Base-by-base conservation (phyloP, 2,797 vertebrate species). In the Rhynchotus rufescens region DNA sequence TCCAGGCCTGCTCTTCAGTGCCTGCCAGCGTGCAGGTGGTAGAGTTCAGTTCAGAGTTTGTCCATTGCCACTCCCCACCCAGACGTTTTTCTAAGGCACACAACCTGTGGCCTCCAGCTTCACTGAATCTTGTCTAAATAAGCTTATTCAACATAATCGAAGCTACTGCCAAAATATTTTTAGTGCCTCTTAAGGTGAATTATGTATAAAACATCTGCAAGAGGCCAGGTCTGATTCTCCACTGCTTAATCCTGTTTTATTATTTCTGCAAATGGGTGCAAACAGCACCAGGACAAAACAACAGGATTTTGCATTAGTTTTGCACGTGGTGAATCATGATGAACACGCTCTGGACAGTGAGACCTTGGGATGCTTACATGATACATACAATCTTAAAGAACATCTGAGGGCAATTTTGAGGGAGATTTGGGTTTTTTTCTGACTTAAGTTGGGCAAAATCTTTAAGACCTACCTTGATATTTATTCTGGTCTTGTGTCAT, bases 141-240 rank as follows among this genome's bases (percentile, higher is more conserved):
- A 83, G 56, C 74, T 90, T 76, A 61, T 83, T 93, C 82, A 74
- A 66, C 59, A 62, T 38, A 7, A 4, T 1, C 44, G 71, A 71
- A 92, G 77, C 74, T 62, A 86, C 64, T 86, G 77, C 80, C 90
- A 90, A 74, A 83, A 78, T 89, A 83, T 89, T 95, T 88, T 90
- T 92, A 65, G 25, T 82, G 78, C 93, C 61, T 87, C 57, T 84
- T 83, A 74, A 47, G 49, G 80, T 51, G 65, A 85, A 77, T 88
- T 94, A 57, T 67, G 74, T 64, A 61, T 69, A 71, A 90, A 94
- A 90, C 78, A 77, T 92, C 85, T 92, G 74, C 80, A 64, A 51
- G 83, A 85, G 68, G 82, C 84, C 56, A 79, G 56, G 56, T 60
- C 49, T 92, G 57, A 84, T 76, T 91, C 86, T 69, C 56, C 34